Base-by-base conservation (phyloP, 2,113 vertebrate genomes). In the Phainopepla nitens region DNA sequence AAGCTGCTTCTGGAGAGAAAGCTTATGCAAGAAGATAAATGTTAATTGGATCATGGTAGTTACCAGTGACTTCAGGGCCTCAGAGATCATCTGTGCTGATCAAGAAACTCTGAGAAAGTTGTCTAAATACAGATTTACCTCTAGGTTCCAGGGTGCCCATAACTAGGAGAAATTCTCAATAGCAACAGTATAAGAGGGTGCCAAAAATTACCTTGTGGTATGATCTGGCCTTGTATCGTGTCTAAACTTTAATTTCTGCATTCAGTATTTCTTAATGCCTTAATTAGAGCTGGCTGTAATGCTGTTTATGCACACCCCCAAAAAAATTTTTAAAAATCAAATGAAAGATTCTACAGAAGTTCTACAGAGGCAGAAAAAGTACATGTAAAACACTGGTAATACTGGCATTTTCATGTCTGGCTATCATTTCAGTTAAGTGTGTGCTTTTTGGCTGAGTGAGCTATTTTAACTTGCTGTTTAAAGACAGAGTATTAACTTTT, bases 391-490 rank as follows among this genome's bases (percentile, higher is more conserved):
- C 57, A 56, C 41, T 56, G 51, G 36, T 42, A 51, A 29, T 78
- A 18, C 5, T 75, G 19, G 25, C 53, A 61, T 91, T 94, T 82
- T 79, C 24, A 1, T 18, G 11, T 87, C 80, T 93, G 66, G 42
- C 82, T 93, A 56, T 94, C 25, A 41, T 33, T 70, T 91, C n/a
- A 56, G 45, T 66, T 66, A 75, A 78, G 41, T 64, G 23, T 16
- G 4, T 66, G 47, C 35, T 87, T 92, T 89, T 91, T 91, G 69
- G 81, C 73, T 85, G 77, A 87, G 25, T 76, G 73, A 84, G 70
- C 53, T 76, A 65, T 87, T 94, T 89, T 95, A 91, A 91, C 41
- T 95, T 89, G 57, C 65, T 91, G 36, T 79, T 92, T 87, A 53
- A 95, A 93, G 57, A 44, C 42, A 65, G 62, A 44, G 44, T 75